Base-by-base conservation (phyloP, 2,797 vertebrate genomes). In the Triplophysa yarkandensis region DNA sequence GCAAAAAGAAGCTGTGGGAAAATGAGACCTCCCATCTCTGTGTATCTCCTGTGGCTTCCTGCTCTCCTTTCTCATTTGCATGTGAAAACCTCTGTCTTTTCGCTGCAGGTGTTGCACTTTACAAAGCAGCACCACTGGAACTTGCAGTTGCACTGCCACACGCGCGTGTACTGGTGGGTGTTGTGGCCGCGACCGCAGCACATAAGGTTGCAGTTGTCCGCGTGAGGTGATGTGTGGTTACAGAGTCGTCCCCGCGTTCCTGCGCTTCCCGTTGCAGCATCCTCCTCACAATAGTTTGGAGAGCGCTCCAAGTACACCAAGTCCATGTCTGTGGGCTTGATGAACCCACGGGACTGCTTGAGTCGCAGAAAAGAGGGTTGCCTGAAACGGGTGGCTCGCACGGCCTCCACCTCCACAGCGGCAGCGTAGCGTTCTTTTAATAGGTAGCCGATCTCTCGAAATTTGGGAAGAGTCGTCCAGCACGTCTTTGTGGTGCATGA, bases 101-200 rank as follows among this genome's bases (percentile, higher is more conserved):
- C 96, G 0, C 96, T 98, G 83, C 97, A 99, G 0, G 95, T 98
- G 95, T 95, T 99, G 88, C 97, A 99, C 86, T 95, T 96, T 74
- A 99, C 97, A 1, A 96, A 96, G 83, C 97, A 99, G 89, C 98
- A 99, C 97, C 98, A 99, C 88, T 99, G 97, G 88, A 99, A 98
- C 83, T 99, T 98, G 89, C 98, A 99, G 86, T 98, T 96, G 85
- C 98, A 99, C 85, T 99, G 96, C 96, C 97, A 99, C 68, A 97
- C 94, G 54, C 94, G 94, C 9, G 95, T 98, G 91, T 98, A 97
- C 89, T 96, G 95, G 91, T 97, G 98, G 0, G 95, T 96, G 91
- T 98, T 91, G 91, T 97, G 95, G 0, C 98, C 96, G 1, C 98
- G 93, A 17, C 98, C 96, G 0, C 98, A 99, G 90, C 98, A 99